Base-by-base conservation (phyloP, 2,797 vertebrate species). In the Anguilla megastoma region DNA sequence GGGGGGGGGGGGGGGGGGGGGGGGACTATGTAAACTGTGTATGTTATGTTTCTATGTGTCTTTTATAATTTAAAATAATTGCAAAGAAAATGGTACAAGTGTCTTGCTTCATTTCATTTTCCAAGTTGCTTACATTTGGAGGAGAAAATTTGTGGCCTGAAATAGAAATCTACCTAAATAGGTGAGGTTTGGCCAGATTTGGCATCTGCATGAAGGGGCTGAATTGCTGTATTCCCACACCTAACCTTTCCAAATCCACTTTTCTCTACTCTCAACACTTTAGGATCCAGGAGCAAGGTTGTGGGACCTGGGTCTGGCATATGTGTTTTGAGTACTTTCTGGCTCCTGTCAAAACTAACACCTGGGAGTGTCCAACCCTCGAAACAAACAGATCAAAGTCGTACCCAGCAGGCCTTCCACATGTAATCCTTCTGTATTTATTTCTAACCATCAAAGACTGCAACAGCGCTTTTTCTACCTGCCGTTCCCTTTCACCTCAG, bases 321-420 rank as follows among this genome's bases (percentile, higher is more conserved):
- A 27, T 27, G 66, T 71, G 2, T 6, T 12, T 66, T 66, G 4
- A 66, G 21, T 27, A 66, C 27, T 24, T 71, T 71, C 66, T 30
- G 66, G 9, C 69, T 71, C 69, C 69, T 71, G 69, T 71, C 69
- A 71, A 30, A 71, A 71, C 69, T 71, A 71, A 30, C 69, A 71
- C 69, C 69, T 71, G 69, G 69, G 69, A 71, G 69, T 71, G 21
- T 0, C 69, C 69, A 12, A 33, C n/a, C 69, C 69, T 12, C 12
- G 27, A 71, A 71, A 69, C 63, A 69, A 69, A 71, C 69, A 71
- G 69, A 69, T 7, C 24, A 69, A n/a, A 27, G 63, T 69, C n/a
- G 63, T 69, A 69, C 24, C 63, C 63, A 27, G 24, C 63, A 69
- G 63, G 24, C 27, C 4, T 27, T 69, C 63, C 24, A 69, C 63